phyloP scores from a whole-genome alignment of 1,140 invertebrate species.

The Caenorhabditis remanei region DNA sequence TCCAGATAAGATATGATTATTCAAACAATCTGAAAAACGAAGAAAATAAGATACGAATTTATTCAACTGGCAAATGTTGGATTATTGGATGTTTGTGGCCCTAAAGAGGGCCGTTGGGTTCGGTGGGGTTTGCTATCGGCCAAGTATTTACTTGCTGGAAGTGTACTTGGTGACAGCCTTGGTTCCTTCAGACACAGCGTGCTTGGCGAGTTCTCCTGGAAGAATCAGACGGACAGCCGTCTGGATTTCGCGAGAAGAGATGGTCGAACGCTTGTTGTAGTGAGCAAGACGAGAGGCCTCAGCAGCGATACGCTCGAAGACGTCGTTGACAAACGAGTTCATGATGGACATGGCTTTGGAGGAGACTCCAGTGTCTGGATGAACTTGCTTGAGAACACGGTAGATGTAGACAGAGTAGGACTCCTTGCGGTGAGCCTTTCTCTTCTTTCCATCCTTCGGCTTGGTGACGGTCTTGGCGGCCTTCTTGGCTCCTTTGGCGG shows the following conservation, averaged over 20 bases:
- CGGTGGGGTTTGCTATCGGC: conserved; percentile 77
- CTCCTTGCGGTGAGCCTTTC: conserved; percentile 78
- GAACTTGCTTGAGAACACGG: conserved; percentile 75
- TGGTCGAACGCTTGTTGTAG: conserved; percentile 83
- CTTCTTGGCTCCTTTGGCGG: conserved; percentile 80
- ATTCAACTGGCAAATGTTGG: no score
- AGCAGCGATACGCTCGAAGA: conserved; percentile 83
- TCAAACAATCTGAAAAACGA: no score
- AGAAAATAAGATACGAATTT: no score
- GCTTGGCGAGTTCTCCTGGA: conserved; percentile 78
- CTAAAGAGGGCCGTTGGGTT: conserved; percentile 73
- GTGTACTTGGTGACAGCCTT: conserved; percentile 79
- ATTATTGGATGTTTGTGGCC: conserved; percentile 62
- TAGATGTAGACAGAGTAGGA: conserved; percentile 75
- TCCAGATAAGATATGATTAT: no score
- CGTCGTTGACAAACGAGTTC: conserved; percentile 83
- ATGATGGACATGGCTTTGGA: conserved; percentile 82
- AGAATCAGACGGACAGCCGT: conserved; percentile 75
- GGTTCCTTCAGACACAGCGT: conserved; percentile 79
- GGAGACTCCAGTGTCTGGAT: conserved; percentile 80
- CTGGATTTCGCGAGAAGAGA: conserved; percentile 77
- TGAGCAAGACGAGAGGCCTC: conserved; percentile 84
- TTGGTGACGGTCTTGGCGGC: conserved; percentile 79
- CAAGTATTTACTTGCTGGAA: conserved; percentile 51
- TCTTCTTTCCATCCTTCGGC: conserved; percentile 78